Evolutionary conservation across 2,888 invertebrate genomes (phyloP), one percentile per base, ranked within the genome.

Genomic region (Sicus ferrugineus): DNA sequence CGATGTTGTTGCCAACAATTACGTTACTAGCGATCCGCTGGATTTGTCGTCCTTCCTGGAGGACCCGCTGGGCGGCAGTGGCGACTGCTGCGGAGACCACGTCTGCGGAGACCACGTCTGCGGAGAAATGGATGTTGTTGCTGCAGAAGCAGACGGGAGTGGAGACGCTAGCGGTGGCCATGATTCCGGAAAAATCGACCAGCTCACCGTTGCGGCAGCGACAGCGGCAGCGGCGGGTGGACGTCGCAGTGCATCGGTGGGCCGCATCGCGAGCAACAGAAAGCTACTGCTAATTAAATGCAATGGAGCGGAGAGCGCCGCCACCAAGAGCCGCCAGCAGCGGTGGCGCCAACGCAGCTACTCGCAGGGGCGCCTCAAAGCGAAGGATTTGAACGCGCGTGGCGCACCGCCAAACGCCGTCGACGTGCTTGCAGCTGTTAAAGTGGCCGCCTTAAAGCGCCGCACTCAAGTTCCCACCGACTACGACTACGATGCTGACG

Each of bases 1-100:
- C 42, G 75, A 74, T 70, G 62, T 75, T 30, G 70, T 75, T 26
- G 58, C 65, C 23, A 72, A 74, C 64, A 74, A 71, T 69, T 75
- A 75, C 70, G 75, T 76, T 21, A 64, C 72, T 21, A 42, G 71
- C 50, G 75, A 76, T 48, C 54, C 59, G 31, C 31, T 31, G 16
- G 67, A 67, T 48, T 67, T 59, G 34, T 59, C 48, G 16, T 67
- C 67, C 7, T 67, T 67, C 7, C 54, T 23, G 6, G 54, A 54
- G 28, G 63, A 72, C 70, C 67, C 70, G 58, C 67, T 64, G 31
- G 65, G 42, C 28, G 19, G 38, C 23, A 19, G 14, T 30, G 63
- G 52, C 26, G 16, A 28, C 42, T 38, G 59, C 21, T 21, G 62
- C 23, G 16, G 54, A 14, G 46, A 21, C 2, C 26, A 46, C 26